phyloP scores from a whole-genome alignment of 2,888 invertebrate species.

The Cecidostiba fungosa region DNA sequence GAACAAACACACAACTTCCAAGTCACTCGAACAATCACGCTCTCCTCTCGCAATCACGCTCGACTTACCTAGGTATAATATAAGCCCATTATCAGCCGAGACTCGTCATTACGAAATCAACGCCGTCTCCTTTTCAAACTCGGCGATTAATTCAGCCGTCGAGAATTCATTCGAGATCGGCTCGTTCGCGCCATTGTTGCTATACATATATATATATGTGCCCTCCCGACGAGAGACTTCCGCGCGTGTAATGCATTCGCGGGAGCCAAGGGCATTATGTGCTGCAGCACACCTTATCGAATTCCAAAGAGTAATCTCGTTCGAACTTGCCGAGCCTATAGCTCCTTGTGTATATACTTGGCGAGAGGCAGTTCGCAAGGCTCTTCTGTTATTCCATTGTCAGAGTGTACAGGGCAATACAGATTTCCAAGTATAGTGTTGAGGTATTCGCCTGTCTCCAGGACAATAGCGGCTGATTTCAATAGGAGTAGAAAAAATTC shows the following conservation, averaged over 20 bases:
- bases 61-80: background rate
- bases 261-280: background rate
- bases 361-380: background rate
- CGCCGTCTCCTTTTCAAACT: background rate
- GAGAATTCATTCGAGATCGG: background rate
- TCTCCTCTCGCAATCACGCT: background rate
- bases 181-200: background rate
- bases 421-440: background rate
- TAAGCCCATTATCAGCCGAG: background rate
- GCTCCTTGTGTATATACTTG: constrained; percentile 10
- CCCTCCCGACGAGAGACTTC: background rate
- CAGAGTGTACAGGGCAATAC: background rate
- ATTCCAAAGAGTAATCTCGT: constrained; percentile 31
- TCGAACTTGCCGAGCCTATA: background rate
- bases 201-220: too few relatives aligned
- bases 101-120: background rate
- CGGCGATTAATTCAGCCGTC: background rate
- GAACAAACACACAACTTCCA: background rate
- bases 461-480: background rate
- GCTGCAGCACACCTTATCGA: background rate
- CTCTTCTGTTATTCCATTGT: background rate
- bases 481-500: background rate
- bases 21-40: background rate
- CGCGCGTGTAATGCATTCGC: background rate
- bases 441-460: background rate